Evolutionary conservation across 2,113 vertebrate genomes (phyloP), one percentile per base, ranked within the genome.

Genomic region (Arenaria interpres): DNA sequence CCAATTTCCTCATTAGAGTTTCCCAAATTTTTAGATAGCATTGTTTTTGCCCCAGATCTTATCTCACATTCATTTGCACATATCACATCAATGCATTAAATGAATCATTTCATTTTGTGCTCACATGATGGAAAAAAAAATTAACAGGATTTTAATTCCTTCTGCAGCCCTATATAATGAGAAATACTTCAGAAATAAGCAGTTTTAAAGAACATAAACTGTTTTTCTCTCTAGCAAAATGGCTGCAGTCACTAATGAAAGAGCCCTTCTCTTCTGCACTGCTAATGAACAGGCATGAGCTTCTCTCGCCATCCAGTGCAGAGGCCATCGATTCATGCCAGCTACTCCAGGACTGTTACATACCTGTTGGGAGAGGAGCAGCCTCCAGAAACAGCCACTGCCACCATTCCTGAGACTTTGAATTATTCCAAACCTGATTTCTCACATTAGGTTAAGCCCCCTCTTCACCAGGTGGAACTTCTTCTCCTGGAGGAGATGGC

Each of bases 201-300:
- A 75, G 59, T 89, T 91, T 95, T 87, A 85, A 87, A 91, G 22
- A 86, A 27, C 56, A 54, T 86, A 72, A 92, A 85, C 53, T 89
- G 64, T 81, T 92, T 92, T 62, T 92, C 35, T 60, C 66, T 91
- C 46, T 66, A 79, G 94, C 27, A 11, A 75, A 91, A 96, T 56
- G 71, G 63, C 84, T 81, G 69, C 48, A 79, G 33, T 88, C 57
- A 41, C 39, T 89, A 66, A 78, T 60, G 74, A 75, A 78, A 92
- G 60, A 12, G 18, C 17, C 15, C 15, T 88, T 80, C 48, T 81
- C 73, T 56, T 66, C 63, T 62, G 56, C 57, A 22, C 57, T 48
- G 12, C 25, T 88, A 85, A 82, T 48, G 81, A 94, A 75, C 27
- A 63, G 27, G 53, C 64, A 21, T 0, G 4, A 82, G 19, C 16